Percentiles rank a stretch among this genome's conserved stretches.
phyloP scores from a whole-genome alignment of 2,113 vertebrate genomes.

The Chaetorhynchus papuensis region DNA sequence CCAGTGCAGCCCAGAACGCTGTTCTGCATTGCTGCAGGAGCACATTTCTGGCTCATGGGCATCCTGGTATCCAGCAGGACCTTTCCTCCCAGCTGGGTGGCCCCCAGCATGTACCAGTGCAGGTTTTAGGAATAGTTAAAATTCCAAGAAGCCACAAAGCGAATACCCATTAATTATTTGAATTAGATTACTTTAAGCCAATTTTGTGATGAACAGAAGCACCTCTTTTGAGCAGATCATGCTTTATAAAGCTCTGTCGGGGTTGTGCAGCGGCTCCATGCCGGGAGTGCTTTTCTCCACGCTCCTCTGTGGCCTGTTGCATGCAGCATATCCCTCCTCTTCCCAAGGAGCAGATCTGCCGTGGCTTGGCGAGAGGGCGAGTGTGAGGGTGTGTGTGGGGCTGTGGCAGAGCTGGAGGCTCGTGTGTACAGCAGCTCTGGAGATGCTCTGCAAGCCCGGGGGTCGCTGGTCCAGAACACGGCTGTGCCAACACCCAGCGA shows the following conservation, averaged over 20 bases:
- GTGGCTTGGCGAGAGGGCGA: not conserved
- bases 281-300: not conserved
- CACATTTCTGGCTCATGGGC: not conserved
- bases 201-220: not conserved
- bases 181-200: not conserved
- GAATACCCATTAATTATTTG: not conserved
- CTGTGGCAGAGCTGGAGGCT: not conserved
- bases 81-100: not conserved
- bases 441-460: not conserved
- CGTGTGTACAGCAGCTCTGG: accelerated
- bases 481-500: accelerated
- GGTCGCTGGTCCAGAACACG: accelerated
- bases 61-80: not conserved
- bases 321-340: not conserved
- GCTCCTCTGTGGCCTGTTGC: not conserved
- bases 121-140: not conserved
- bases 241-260: accelerated
- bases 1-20: not conserved
- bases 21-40: not conserved
- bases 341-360: accelerated
- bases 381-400: not conserved
- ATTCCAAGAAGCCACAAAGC: not conserved
- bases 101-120: not conserved
- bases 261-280: accelerated
- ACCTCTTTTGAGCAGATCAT: not conserved